Evolutionary conservation across 2,113 vertebrate species (phyloP), one percentile per base, ranked within the genome.

Genomic region (Melanocharis versteri): DNA sequence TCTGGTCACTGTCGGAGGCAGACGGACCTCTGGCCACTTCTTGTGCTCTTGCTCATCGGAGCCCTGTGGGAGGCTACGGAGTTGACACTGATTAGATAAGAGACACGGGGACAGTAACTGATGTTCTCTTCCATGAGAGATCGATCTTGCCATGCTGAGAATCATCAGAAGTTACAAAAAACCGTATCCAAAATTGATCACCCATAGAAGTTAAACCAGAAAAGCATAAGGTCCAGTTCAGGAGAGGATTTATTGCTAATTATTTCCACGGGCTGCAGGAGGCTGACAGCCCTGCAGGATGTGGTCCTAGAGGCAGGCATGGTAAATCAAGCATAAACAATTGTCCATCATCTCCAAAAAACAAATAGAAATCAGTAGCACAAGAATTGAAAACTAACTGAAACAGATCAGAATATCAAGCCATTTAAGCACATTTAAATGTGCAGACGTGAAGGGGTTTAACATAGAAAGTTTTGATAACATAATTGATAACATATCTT

Each of bases 11-110:
- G 42, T n/a, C 0, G 0, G 88, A 80, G 35, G 45, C 58, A 90
- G 85, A 93, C 33, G 89, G n/a, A 87, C n/a, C 44, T 85, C 45
- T 83, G 61, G 45, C 61, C 61, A 53, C 57, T 84, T 81, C 47
- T 89, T 53, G 24, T 50, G 72, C 51, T 70, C 27, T 31, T 51
- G 10, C 60, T 75, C 84, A 51, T 24, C 44, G 70, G 58, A 68
- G 62, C 58, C 66, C 40, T 77, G 50, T 60, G 27, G 65, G 50
- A 87, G 37, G 15, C 16, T 42, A 60, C 70, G 2, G 6, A 87
- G 48, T 19, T 75, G 77, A 33, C 37, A 45, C 18, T 90, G 78
- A 84, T 27, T 50, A 40, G 71, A 82, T 81, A 28, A 48, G 60
- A 65, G 57, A 28, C 45, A 76, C 0, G 0, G 33, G 54, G 21